Evolutionary conservation across 2,113 vertebrate genomes (phyloP), one percentile per base, ranked within the genome.

Genomic region (Donacobius atricapilla): DNA sequence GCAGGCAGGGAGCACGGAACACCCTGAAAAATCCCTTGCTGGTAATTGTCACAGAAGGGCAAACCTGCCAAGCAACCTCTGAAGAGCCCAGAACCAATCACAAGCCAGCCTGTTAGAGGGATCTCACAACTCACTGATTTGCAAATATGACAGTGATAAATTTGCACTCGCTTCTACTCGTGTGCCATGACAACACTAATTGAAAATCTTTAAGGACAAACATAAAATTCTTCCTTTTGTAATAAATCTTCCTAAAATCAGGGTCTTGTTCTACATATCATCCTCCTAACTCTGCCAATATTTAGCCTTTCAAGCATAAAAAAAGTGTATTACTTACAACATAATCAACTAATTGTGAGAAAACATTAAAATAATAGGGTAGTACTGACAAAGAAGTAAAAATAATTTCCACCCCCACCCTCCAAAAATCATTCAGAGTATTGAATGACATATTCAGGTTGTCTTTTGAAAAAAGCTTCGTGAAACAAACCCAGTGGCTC

Each of bases 401-500:
- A 82, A 50, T 60, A 37, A 17, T 48, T 64, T 22, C 18, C n/a
- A 16, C 11, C 4, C 22, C 10, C 6, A 0, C 7, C 0, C 2
- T 10, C 4, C 14, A 19, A 35, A 42, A 87, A 78, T 28, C 37
- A 60, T 25, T 63, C 47, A 50, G 39, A 28, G 33, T 80, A 82
- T 63, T 73, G 75, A 94, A 47, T 80, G 11, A 56, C 66, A 69
- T 31, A 47, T 87, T 91, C 42, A 81, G 72, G 60, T 39, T 87
- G n/a, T 70, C 66, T 82, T 88, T 70, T 89, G 83, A 84, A 91
- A 87, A 47, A n/a, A 72, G 48, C 44, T 92, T 93, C 89, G 28
- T 87, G 83, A 64, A 72, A 77, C 25, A 54, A 40, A 33, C 39
- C 77, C 30, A 64, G 2, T 33, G 27, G 28, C 9, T 92, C 65